A percentile compares a stretch with the other conserved stretches of the same genome.
These are phyloP conservation scores for Coremacera marginata DNA, from an alignment of 2,888 invertebrate species.

Conservation along the genomic window DNA sequence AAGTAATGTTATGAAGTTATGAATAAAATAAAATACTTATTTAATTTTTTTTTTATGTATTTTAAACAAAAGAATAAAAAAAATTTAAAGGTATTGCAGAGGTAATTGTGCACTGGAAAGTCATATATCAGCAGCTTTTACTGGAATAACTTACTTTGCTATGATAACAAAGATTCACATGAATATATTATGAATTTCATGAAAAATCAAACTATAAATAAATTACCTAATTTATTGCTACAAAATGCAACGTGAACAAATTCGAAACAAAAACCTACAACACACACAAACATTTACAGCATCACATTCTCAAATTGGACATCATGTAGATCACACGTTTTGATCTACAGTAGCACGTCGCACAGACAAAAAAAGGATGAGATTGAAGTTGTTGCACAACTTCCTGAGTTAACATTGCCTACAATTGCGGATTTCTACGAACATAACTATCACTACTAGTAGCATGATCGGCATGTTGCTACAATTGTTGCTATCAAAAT, in stretches of 20 bases:
- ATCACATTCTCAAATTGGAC: not conserved
- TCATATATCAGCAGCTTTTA: too few species aligned
- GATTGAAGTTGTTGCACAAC: not conserved
- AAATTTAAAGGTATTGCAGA: too few species aligned
- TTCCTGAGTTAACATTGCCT: not conserved
- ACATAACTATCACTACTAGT: not conserved
- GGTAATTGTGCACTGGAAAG: too few species aligned
- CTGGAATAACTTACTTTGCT: too few species aligned
- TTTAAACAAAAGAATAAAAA: too few species aligned
- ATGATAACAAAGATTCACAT: too few species aligned
- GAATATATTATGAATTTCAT: too few species aligned
- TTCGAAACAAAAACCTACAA: not conserved
- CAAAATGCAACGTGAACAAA: not conserved
- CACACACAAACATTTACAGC: not conserved
- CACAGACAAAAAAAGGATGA: not conserved
- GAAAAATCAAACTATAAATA: not conserved
- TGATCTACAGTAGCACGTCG: not conserved
- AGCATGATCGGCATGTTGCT: constrained; percentile 1
- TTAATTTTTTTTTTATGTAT: too few species aligned
- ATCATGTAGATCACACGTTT: not conserved
- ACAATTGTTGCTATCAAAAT: not conserved
- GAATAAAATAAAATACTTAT: too few species aligned
- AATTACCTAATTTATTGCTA: not conserved
- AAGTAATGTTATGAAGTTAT: too few species aligned
- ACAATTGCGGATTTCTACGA: not conserved